Evolutionary conservation across 1,140 invertebrate species (phyloP).

Genomic region (Acromyrmex charruanus): DNA sequence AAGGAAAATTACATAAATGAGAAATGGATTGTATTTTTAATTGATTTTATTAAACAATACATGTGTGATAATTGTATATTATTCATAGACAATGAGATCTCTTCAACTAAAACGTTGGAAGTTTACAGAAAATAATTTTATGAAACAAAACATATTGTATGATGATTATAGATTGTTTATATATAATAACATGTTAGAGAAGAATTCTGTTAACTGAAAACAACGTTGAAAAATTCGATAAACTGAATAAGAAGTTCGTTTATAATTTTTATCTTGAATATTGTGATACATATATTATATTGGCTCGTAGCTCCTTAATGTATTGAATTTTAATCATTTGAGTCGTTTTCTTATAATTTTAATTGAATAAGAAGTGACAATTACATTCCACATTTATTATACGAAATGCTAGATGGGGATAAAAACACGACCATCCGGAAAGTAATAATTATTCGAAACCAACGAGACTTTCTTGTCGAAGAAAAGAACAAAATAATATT

Average conservation of each 20-base stretch:
- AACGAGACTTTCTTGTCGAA: not conserved
- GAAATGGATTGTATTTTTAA: not conserved
- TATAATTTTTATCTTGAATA: too few species aligned
- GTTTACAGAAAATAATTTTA: not conserved
- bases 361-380: not conserved
- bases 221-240: not conserved
- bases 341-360: too few species aligned
- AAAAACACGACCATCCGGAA: conserved; percentile 8
- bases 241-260: not conserved
- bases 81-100: not conserved
- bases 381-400: not conserved
- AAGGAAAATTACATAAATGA: not conserved
- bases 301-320: too few species aligned
- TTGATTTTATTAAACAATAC: not conserved
- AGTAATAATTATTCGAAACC: conserved; percentile 48
- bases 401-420: not conserved
- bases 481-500: conserved; percentile 36
- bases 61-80: not conserved
- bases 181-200: not conserved
- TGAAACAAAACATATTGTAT: not conserved
- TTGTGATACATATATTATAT: too few species aligned
- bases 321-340: too few species aligned
- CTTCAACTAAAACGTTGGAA: not conserved
- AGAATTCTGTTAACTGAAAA: not conserved
- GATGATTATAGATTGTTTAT: not conserved